These are phyloP conservation scores for Cerceris rybyensis DNA, from an alignment of 2,888 invertebrate species.

Conservation along the genomic window DNA sequence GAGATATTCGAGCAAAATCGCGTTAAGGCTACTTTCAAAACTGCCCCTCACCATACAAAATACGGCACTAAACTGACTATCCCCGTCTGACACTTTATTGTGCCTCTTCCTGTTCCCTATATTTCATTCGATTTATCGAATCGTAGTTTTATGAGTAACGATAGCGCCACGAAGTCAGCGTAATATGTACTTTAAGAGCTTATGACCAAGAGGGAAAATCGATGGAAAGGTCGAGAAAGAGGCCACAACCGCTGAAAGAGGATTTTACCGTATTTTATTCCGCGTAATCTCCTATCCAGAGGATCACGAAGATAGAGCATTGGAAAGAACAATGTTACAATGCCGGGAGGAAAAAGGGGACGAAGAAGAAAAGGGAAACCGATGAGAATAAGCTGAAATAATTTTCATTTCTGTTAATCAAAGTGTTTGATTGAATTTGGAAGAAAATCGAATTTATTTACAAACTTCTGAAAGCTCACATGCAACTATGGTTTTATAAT, in stretches of 20 bases:
- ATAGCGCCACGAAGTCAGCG: not conserved
- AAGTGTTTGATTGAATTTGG: slow-evolving; percentile 39
- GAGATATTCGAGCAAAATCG: too few relatives aligned
- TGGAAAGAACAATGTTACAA: slow-evolving; percentile 20
- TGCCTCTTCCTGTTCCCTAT: not conserved
- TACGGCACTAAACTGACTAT: too few relatives aligned
- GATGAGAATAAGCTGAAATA: slow-evolving; percentile 56
- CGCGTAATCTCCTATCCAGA: slow-evolving; percentile 12
- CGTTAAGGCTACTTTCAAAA: too few relatives aligned
- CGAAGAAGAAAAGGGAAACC: slow-evolving; percentile 45
- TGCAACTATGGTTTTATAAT: not conserved
- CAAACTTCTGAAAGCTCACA: slow-evolving; percentile 42
- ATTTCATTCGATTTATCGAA: not conserved
- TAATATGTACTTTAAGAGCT: not conserved
- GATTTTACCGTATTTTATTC: slow-evolving; percentile 1
- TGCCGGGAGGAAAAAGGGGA: slow-evolving; percentile 22
- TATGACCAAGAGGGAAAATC: slow-evolving; percentile 9
- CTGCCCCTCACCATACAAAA: too few relatives aligned
- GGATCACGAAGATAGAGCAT: slow-evolving; percentile 2
- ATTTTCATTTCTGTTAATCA: slow-evolving; percentile 58
- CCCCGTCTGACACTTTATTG: not conserved
- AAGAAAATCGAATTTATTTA: slow-evolving; percentile 55
- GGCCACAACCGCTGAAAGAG: not conserved
- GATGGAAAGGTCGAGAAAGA: slow-evolving; percentile 14
- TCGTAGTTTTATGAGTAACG: not conserved